Percentiles rank a stretch among this genome's conserved stretches.
phyloP scores from a whole-genome alignment of 1,140 invertebrate species.

The Ips typographus region DNA sequence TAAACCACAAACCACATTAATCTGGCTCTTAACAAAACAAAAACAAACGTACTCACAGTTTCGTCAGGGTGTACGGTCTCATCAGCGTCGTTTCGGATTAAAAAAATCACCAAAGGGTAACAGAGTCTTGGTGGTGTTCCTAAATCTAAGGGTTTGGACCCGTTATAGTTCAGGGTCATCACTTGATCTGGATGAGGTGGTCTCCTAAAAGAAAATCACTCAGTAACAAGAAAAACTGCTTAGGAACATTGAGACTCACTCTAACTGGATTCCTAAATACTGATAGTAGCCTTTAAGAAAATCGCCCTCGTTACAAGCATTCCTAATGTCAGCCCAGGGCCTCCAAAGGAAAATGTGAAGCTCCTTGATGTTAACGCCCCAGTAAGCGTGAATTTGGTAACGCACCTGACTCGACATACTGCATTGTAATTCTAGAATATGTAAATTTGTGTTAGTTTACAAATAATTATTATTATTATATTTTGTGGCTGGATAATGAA shows the following conservation, averaged over 20 bases:
- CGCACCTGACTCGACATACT: conserved; percentile 71
- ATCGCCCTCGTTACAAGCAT: conserved; percentile 59
- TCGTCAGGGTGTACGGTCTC: conserved; percentile 69
- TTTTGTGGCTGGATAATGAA: too few relatives aligned
- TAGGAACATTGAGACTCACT: conserved; percentile 47
- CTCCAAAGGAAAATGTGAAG: conserved; percentile 73
- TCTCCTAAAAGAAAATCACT: conserved; percentile 53
- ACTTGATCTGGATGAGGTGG: conserved; percentile 67
- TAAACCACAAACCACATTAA: not conserved
- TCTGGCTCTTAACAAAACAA: not conserved
- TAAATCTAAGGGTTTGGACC: conserved; percentile 61
- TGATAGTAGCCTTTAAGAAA: conserved; percentile 60
- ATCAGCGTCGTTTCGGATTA: conserved; percentile 65
- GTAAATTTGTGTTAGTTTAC: not conserved
- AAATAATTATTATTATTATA: too few relatives aligned
- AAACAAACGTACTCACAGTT: conserved; percentile 58
- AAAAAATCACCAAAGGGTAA: conserved; percentile 74
- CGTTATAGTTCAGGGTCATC: conserved; percentile 62
- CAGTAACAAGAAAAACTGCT: not conserved
- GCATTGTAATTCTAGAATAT: conserved; percentile 67
- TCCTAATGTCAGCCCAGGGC: conserved; percentile 65
- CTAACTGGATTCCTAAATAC: conserved; percentile 50
- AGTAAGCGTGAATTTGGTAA: conserved; percentile 71
- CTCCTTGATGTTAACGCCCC: conserved; percentile 74
- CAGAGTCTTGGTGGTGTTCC: conserved; percentile 70